phyloP scores from a whole-genome alignment of 2,888 invertebrate species.

The Ptilodon capucinus region DNA sequence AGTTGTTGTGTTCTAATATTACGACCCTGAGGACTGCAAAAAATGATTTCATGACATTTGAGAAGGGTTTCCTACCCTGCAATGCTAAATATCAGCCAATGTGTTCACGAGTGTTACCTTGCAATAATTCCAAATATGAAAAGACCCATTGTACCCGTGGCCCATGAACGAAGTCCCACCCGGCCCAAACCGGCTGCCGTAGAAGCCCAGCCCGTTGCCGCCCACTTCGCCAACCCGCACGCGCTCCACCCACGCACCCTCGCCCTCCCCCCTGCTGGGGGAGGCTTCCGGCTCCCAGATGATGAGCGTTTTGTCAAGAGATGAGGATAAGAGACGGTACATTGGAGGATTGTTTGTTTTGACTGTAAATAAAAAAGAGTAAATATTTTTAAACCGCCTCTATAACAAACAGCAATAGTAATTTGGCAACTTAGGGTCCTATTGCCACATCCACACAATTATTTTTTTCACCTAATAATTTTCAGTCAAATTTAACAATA shows the following conservation, averaged over 20 bases:
- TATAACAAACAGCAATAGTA: too few relatives aligned
- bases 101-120: constrained; percentile 47
- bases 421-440: too few relatives aligned
- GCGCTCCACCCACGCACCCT: constrained; percentile 91
- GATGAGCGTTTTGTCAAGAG: constrained; percentile 95
- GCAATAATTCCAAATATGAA: constrained; percentile 91
- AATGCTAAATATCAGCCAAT: not conserved
- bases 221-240: constrained; percentile 95
- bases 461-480: too few relatives aligned
- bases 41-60: too few relatives aligned
- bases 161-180: constrained; percentile 88
- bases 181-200: constrained; percentile 91
- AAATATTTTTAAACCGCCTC: constrained; percentile 3
- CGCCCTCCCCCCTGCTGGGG: constrained; percentile 14
- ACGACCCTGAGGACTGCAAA: too few relatives aligned
- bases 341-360: constrained; percentile 38
- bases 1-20: too few relatives aligned
- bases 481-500: too few relatives aligned
- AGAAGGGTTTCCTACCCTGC: not conserved
- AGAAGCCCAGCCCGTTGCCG: constrained; percentile 96
- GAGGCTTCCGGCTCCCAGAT: constrained; percentile 88
- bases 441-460: too few relatives aligned
- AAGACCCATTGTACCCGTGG: constrained; percentile 96
- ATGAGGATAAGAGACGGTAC: constrained; percentile 89
- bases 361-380: constrained; percentile 10